phyloP scores from a whole-genome alignment of 2,888 invertebrate species.

The Diaphora mendica region DNA sequence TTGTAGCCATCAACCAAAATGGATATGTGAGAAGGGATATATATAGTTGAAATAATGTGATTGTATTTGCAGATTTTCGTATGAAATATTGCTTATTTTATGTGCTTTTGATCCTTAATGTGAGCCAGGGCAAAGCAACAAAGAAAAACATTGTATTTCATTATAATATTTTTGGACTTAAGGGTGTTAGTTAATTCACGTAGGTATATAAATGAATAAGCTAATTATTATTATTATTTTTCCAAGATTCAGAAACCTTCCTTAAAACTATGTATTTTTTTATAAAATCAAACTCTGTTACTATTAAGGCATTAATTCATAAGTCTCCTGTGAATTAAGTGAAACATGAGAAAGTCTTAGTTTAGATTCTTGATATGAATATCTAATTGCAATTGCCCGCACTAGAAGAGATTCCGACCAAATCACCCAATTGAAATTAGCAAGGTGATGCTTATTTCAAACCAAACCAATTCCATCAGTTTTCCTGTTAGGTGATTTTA shows the following conservation, averaged over 20 bases:
- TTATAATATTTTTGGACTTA: background rate
- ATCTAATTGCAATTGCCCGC: too few species aligned
- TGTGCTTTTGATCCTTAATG: background rate
- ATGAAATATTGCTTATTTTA: slow-evolving; percentile 6
- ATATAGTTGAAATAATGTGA: slow-evolving; percentile 29
- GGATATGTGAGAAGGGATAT: slow-evolving; percentile 4
- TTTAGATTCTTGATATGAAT: background rate
- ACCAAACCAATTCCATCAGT: background rate
- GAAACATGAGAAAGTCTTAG: too few species aligned
- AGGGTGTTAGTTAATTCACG: background rate
- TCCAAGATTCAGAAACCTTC: background rate
- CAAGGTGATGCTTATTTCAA: background rate
- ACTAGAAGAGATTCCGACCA: too few species aligned
- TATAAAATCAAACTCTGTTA: background rate
- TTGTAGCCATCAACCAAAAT: slow-evolving; percentile 21
- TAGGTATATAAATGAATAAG: background rate
- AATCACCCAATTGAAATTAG: background rate
- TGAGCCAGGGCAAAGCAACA: background rate
- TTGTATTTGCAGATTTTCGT: slow-evolving; percentile 32
- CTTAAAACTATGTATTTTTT: background rate
- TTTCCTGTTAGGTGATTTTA: background rate
- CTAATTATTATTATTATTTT: background rate
- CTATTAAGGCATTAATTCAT: background rate
- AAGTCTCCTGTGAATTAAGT: background rate
- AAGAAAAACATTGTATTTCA: background rate